Percentiles rank a stretch among this genome's conserved stretches.
Evolutionary conservation across 2,797 vertebrate genomes (phyloP).

Genomic region (Octomys mimax): DNA sequence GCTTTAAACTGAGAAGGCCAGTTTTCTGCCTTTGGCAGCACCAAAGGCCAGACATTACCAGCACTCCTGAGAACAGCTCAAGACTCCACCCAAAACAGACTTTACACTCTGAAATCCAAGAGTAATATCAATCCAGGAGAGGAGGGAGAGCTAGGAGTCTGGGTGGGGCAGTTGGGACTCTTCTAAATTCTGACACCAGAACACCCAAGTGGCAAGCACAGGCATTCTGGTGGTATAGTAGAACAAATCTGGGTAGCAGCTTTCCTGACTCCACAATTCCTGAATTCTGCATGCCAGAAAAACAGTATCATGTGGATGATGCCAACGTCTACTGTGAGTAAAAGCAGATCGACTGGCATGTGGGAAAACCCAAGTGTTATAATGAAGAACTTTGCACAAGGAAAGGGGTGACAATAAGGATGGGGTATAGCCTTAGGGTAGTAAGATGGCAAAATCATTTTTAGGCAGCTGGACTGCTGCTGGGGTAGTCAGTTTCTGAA

Average conservation of each 20-base stretch:
- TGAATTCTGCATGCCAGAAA: too few relatives aligned
- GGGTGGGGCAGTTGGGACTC: constrained; percentile 70
- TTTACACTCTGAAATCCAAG: constrained; percentile 78
- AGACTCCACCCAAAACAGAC: constrained; percentile 87
- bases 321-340: too few relatives aligned
- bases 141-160: constrained; percentile 56
- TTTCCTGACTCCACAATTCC: too few relatives aligned
- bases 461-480: constrained; percentile 35
- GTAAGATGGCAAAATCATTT: constrained; percentile 54
- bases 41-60: constrained; percentile 89
- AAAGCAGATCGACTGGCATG: constrained; percentile 33
- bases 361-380: constrained; percentile 65
- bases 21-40: constrained; percentile 87
- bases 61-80: constrained; percentile 85
- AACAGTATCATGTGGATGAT: too few relatives aligned
- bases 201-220: constrained; percentile 79
- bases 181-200: constrained; percentile 77
- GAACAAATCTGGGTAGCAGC: too few relatives aligned
- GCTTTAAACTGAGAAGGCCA: constrained; percentile 82
- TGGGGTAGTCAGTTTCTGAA: constrained; percentile 58
- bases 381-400: constrained; percentile 41
- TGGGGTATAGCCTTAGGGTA: background rate
- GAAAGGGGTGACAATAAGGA: constrained; percentile 5
- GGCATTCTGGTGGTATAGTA: constrained; percentile 45
- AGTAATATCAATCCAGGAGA: constrained; percentile 73